Percentiles rank a stretch among this genome's conserved stretches.
phyloP scores from a whole-genome alignment of 2,888 invertebrate species.

The Oscheius onirici region DNA sequence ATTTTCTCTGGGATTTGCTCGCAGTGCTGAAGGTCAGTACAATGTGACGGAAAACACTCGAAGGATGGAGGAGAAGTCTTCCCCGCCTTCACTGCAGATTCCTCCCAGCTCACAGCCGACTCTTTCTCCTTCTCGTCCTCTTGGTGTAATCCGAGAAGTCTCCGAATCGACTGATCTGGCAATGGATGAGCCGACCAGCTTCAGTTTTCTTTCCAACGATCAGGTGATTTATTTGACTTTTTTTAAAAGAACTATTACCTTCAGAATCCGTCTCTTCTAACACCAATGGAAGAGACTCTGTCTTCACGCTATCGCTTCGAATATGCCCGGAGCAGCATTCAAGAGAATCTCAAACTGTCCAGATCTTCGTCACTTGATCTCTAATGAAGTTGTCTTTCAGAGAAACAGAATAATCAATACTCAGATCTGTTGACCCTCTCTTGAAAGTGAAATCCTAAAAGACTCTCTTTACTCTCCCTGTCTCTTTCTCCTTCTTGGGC shows the following conservation, averaged over 20 bases:
- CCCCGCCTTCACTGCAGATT: too few relatives aligned
- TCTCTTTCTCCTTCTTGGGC: neutral
- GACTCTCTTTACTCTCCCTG: too few relatives aligned
- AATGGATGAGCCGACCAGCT: slow-evolving; percentile 11
- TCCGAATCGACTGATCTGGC: slow-evolving; percentile 22
- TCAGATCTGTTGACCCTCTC: too few relatives aligned
- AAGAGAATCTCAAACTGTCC: slow-evolving; percentile 16
- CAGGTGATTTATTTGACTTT: slow-evolving; percentile 1
- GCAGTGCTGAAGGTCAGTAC: slow-evolving; percentile 1
- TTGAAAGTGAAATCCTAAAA: too few relatives aligned
- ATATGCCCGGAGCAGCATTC: slow-evolving; percentile 22
- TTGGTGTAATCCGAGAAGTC: slow-evolving; percentile 17
- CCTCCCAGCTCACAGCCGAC: too few relatives aligned
- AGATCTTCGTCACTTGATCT: slow-evolving; percentile 17
- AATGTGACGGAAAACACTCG: slow-evolving; percentile 16
- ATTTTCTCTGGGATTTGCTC: neutral
- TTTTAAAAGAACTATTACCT: neutral
- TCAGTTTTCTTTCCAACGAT: slow-evolving; percentile 4
- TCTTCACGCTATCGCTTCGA: slow-evolving; percentile 20
- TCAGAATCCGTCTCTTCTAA: slow-evolving; percentile 9
- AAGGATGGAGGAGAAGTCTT: neutral
- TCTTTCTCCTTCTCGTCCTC: neutral
- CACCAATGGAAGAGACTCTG: slow-evolving; percentile 14
- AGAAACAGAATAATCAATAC: too few relatives aligned
- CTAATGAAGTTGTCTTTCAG: too few relatives aligned